phyloP scores from a whole-genome alignment of 2,888 invertebrate genomes.

The Phortica magna region DNA sequence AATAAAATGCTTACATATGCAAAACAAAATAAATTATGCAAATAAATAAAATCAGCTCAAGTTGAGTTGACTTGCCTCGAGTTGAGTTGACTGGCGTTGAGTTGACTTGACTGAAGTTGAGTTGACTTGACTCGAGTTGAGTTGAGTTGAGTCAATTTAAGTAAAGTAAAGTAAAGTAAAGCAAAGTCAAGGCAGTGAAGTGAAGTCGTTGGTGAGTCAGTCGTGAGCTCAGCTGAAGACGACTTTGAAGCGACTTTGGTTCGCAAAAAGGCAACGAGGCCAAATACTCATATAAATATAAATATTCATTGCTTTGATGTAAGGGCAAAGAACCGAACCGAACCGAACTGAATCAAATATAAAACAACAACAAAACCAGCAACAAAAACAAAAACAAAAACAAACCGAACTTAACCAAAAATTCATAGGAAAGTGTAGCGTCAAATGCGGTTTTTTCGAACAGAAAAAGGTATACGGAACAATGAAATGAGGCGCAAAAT shows the following conservation, averaged over 20 bases:
- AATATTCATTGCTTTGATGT: slow-evolving; percentile 17
- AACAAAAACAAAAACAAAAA: background rate
- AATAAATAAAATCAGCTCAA: slow-evolving; percentile 25
- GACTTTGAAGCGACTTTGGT: background rate
- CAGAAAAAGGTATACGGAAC: too few relatives aligned
- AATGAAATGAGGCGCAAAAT: too few relatives aligned
- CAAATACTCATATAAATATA: slow-evolving; percentile 19
- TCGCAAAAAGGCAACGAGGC: background rate
- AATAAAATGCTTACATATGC: slow-evolving; percentile 23
- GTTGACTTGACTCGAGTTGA: background rate
- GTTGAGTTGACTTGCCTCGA: background rate
- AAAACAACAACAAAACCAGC: background rate
- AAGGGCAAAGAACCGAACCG: background rate
- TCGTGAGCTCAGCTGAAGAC: background rate
- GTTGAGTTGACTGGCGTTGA: background rate
- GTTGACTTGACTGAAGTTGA: too few relatives aligned
- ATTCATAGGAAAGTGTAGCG: background rate
- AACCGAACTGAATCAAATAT: background rate
- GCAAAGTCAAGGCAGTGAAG: too few relatives aligned
- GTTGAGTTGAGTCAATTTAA: background rate
- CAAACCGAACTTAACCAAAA: background rate
- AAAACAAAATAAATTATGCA: slow-evolving; percentile 24
- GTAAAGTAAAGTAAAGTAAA: too few relatives aligned
- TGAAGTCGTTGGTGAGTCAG: background rate
- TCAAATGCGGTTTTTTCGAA: too few relatives aligned